Evolutionary conservation across 1,140 invertebrate genomes (phyloP), one percentile per base, ranked within the genome.

Genomic region (Saccostrea cuccullata): DNA sequence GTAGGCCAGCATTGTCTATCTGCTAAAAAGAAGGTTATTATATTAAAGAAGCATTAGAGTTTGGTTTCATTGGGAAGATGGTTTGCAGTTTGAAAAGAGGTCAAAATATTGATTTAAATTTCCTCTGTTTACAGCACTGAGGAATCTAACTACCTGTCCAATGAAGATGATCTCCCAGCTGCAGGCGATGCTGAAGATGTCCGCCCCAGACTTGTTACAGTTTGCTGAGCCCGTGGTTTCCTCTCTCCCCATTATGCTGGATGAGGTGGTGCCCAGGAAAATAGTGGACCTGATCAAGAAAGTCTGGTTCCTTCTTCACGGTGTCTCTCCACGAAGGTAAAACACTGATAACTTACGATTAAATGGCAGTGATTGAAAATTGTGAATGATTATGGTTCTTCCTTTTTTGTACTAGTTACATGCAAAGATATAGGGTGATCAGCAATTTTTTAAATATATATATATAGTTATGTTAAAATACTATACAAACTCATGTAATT

Each of bases 261-360:
- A 96, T 82, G 96, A 96, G 70, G 95, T 96, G 91, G 97, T 98
- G 55, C 97, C 98, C 0, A 95, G 98, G 90, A 97, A 97, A 93
- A 97, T 99, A 87, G 97, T 98, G 96, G 96, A 97, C 94, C 95
- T 98, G 77, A 98, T 98, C 92, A 96, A 97, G 90, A 97, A 97
- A 95, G 97, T 99, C 2, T 99, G 98, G 98, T 96, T 98, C 84
- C 96, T 97, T 84, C 95, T 99, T 13, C 99, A 99, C 93, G 97
- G 97, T 6, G 97, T 99, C 4, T 96, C 98, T 89, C 98, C 98
- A 12, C 96, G 98, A 23, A 97, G 97, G 92, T 94, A 89, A 85
- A 83, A 47, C 47, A 47, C 85, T 9, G 15, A 64, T n/a, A 64
- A 1, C n/a, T 15, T 4, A 60, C 8, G 20, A 4, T 4, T 0